Evolutionary conservation across 2,888 invertebrate species (phyloP).

Genomic region (Chaetoderma sp.): DNA sequence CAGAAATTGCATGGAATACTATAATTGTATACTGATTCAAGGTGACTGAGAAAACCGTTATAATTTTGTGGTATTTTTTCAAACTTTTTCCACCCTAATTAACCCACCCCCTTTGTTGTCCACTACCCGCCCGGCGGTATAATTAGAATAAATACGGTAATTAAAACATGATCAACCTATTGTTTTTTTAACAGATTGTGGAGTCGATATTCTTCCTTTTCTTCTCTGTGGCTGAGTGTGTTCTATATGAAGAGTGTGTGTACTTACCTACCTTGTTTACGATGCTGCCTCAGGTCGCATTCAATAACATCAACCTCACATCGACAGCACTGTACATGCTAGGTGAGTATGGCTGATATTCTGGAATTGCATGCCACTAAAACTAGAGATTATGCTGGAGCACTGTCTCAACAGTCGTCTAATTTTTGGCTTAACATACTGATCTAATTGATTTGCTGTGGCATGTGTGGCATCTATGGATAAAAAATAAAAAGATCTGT

Average conservation of each 20-base stretch:
- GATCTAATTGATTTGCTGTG: too few relatives aligned
- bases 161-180: too few relatives aligned
- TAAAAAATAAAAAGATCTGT: too few relatives aligned
- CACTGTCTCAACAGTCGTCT: neutral
- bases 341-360: constrained; percentile 71
- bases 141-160: too few relatives aligned
- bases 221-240: constrained; percentile 72
- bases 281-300: constrained; percentile 77
- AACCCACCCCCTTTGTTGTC: too few relatives aligned
- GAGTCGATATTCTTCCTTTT: constrained; percentile 80
- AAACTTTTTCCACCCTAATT: too few relatives aligned
- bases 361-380: neutral
- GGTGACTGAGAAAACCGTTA: too few relatives aligned
- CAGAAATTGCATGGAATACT: too few relatives aligned
- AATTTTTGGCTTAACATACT: neutral
- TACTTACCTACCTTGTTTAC: constrained; percentile 75
- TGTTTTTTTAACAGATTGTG: constrained; percentile 69
- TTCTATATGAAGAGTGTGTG: constrained; percentile 74
- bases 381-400: neutral
- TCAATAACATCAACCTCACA: constrained; percentile 76
- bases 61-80: too few relatives aligned
- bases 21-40: too few relatives aligned
- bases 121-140: too few relatives aligned
- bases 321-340: constrained; percentile 83
- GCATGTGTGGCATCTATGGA: too few relatives aligned